Evolutionary conservation across 2,888 invertebrate genomes (phyloP).

Genomic region (Pterostichus madidus): DNA sequence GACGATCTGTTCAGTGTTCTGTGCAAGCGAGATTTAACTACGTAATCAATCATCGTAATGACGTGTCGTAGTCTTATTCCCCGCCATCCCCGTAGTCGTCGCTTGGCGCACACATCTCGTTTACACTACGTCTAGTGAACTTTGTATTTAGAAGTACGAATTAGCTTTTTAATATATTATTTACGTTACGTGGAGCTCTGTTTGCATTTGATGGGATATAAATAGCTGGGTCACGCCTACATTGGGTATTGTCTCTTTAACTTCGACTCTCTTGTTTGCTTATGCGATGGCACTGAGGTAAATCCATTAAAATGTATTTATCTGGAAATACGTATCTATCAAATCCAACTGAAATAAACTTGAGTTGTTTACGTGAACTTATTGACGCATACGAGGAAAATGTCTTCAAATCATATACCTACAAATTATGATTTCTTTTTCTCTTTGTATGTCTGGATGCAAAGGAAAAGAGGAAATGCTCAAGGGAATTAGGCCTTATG

Average conservation of each 20-base stretch:
- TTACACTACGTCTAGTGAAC: neutral
- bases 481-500: conserved; percentile 30
- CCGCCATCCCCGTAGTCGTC: neutral
- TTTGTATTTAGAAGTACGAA: conserved; percentile 22
- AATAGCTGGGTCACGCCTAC: conserved; percentile 22
- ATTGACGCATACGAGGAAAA: too few relatives aligned
- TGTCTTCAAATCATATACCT: neutral
- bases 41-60: conserved; percentile 60
- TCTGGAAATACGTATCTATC: conserved; percentile 1
- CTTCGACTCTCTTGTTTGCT: conserved; percentile 18
- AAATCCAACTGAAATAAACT: too few relatives aligned
- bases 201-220: conserved; percentile 29
- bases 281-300: conserved; percentile 3
- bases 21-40: conserved; percentile 52
- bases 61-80: conserved; percentile 5
- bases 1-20: conserved; percentile 50
- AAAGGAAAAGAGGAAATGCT: neutral
- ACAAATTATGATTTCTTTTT: conserved; percentile 2
- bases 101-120: neutral
- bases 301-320: conserved; percentile 40
- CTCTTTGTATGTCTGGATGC: neutral
- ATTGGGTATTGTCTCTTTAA: neutral
- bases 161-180: conserved; percentile 58
- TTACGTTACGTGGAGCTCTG: neutral
- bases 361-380: too few relatives aligned